Base-by-base conservation (phyloP, 2,113 vertebrate species). In the Pseudopodoces humilis region DNA sequence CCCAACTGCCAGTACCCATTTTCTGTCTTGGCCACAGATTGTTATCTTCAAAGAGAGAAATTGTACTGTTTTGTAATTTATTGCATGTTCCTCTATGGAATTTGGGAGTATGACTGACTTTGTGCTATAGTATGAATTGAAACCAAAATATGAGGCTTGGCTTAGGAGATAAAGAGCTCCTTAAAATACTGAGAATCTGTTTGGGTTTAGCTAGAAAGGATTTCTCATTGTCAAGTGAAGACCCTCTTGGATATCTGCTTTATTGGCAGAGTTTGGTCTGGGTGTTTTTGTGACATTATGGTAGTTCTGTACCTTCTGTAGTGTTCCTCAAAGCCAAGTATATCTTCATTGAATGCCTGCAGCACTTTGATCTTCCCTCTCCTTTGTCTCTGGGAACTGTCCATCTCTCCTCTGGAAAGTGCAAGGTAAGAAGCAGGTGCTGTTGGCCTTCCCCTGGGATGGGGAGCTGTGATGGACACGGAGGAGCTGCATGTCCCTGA, bases 41-140 rank as follows among this genome's bases (percentile, higher is more conserved):
- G 7, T 67, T 92, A 84, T 65, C 44, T 82, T 84, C 56, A 68
- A 70, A 88, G 68, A 74, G 47, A 74, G 46, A 78, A 46, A 3
- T 60, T 55, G 49, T 89, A 56, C 44, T 82, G 44, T 33, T 89
- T 21, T 60, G 37, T 76, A 76, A 79, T 78, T 92, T 78, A 75
- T 82, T 91, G 37, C 20, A 21, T 56, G 60, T 91, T 89, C 81
- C 22, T 4, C 70, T 79, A 6, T 79, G 94, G 90, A 90, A 93
- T 94, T 84, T 76, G 84, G 28, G 56, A 85, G 7, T 78, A 43
- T 63, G 62, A 41, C 52, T 84, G 68, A 53, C 63, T 86, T 87
- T n/a, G 17, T 85, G 19, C 74, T 84, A 44, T 62, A 71, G 4
- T 85, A 84, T 70, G 89, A 94, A 82, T 78, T 72, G 59, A 94